These are phyloP conservation scores for Druon quercuslanigerum DNA, from an alignment of 1,140 invertebrate species.

Conservation along the genomic window DNA sequence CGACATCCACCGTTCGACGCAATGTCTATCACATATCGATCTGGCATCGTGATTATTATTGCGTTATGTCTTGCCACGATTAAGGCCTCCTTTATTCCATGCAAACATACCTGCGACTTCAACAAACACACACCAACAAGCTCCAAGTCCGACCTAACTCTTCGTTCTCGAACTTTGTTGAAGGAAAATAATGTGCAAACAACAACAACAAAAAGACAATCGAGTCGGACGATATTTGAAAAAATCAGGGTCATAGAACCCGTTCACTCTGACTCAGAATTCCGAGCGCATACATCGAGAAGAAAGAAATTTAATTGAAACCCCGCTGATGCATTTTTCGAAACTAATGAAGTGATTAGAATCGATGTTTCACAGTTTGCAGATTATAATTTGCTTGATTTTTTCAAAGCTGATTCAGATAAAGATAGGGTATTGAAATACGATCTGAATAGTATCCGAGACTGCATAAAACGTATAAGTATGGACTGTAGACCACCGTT, in stretches of 20 bases:
- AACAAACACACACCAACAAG: constrained; percentile 15
- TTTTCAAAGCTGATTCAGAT: neutral
- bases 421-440: constrained; percentile 28
- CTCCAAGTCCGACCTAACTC: neutral
- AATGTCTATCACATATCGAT: constrained; percentile 69
- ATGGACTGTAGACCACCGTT: constrained; percentile 11
- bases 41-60: constrained; percentile 71
- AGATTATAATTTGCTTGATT: constrained; percentile 22
- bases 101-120: constrained; percentile 36
- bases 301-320: neutral
- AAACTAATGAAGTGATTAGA: constrained; percentile 4
- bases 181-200: neutral
- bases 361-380: neutral
- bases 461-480: constrained; percentile 7
- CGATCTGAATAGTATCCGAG: constrained; percentile 22
- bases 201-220: neutral
- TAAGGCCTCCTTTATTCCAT: constrained; percentile 63
- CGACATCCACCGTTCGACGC: constrained; percentile 60
- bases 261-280: neutral
- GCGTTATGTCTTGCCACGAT: constrained; percentile 64
- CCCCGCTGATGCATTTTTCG: neutral
- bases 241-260: constrained; percentile 2
- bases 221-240: neutral
- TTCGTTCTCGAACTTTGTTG: neutral
- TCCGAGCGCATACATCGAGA: neutral